phyloP scores from a whole-genome alignment of 2,888 invertebrate genomes.

The Acanthosepion pharaonis region DNA sequence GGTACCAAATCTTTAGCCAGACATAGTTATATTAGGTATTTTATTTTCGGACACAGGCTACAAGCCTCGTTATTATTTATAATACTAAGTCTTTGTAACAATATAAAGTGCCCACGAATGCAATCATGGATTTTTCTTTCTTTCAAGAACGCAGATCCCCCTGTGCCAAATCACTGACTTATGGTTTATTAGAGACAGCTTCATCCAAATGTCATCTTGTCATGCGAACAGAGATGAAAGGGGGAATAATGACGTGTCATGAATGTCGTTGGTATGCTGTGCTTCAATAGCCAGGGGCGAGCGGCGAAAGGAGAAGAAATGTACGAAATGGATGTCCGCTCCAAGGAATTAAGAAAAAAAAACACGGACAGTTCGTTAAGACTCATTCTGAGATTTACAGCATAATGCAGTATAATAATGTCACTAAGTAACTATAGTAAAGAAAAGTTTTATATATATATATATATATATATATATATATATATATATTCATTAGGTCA shows the following conservation, averaged over 20 bases:
- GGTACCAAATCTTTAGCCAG: background rate
- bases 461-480: background rate
- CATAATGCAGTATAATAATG: background rate
- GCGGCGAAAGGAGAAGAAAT: background rate
- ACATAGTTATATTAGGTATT: background rate
- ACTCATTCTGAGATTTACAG: background rate
- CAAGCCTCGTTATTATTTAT: constrained; percentile 1
- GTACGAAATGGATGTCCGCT: background rate
- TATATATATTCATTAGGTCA: background rate
- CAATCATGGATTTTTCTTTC: background rate
- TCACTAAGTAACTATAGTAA: background rate
- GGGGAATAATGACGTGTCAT: background rate
- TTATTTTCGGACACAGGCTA: too few species aligned
- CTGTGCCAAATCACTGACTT: background rate
- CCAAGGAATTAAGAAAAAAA: background rate
- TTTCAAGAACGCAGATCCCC: background rate
- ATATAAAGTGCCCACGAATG: background rate
- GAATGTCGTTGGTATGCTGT: background rate
- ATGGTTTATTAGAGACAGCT: constrained; percentile 18
- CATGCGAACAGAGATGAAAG: background rate
- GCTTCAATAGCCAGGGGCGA: background rate
- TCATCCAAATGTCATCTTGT: constrained; percentile 6
- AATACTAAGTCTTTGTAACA: background rate
- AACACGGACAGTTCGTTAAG: background rate
- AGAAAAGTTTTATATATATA: background rate